Percentiles rank a stretch among this genome's conserved stretches.
phyloP scores from a whole-genome alignment of 2,113 vertebrate species.

The Apistogramma diplotaenia region DNA sequence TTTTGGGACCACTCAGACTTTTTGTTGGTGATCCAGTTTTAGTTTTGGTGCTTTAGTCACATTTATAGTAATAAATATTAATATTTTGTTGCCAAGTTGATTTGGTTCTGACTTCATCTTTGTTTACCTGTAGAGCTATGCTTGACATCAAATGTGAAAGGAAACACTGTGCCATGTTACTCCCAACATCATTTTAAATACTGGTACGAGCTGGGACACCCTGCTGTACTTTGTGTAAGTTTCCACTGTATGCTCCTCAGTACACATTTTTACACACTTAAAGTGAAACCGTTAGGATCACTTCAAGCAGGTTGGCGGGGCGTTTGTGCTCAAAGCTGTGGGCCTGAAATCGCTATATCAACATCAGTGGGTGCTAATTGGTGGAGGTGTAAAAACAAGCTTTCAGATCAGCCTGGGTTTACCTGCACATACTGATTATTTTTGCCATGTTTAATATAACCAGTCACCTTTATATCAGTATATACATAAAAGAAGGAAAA shows the following conservation, averaged over 20 bases:
- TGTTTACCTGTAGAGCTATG: slow-evolving; percentile 84
- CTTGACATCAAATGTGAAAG: slow-evolving; percentile 94
- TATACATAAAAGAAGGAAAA: background rate
- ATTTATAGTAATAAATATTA: background rate
- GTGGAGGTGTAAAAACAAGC: no score
- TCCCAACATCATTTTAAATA: slow-evolving; percentile 91
- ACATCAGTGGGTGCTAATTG: background rate
- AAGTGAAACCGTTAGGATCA: background rate
- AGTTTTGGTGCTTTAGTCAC: background rate
- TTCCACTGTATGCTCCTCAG: background rate
- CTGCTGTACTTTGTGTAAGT: slow-evolving; percentile 92
- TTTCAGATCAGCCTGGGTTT: background rate
- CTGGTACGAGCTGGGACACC: slow-evolving; percentile 89
- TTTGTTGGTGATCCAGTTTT: background rate
- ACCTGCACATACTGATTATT: background rate
- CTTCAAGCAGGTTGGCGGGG: background rate
- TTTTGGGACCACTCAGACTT: background rate
- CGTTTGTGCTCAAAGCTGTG: background rate
- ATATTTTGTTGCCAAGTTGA: background rate
- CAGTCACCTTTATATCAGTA: background rate
- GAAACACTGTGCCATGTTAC: slow-evolving; percentile 85
- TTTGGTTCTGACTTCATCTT: background rate
- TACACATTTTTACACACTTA: background rate
- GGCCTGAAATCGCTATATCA: no score
- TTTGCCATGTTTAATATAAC: background rate